A percentile compares a stretch with the other conserved stretches of the same genome.
These are phyloP conservation scores for Lepidotrigona ventralis DNA, from an alignment of 1,140 invertebrate genomes.

Conservation along the genomic window DNA sequence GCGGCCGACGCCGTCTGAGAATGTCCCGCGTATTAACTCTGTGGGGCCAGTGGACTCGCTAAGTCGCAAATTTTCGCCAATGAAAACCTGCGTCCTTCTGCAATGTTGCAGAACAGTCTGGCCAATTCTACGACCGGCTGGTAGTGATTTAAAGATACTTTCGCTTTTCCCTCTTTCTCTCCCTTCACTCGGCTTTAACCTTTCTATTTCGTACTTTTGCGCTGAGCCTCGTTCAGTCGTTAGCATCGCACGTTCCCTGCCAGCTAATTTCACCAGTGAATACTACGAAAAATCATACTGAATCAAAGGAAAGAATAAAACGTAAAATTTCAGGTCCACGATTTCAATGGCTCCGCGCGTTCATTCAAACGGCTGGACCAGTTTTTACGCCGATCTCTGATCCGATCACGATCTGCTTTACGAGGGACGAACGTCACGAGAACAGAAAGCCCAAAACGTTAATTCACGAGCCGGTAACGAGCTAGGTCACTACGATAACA, in stretches of 20 bases:
- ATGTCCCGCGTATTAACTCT: slow-evolving; percentile 57
- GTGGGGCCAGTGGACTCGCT: slow-evolving; percentile 55
- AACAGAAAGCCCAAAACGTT: slow-evolving; percentile 22
- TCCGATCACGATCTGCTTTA: slow-evolving; percentile 28
- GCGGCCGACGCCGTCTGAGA: slow-evolving; percentile 65
- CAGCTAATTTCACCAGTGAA: slow-evolving; percentile 15
- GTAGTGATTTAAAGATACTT: slow-evolving; percentile 26
- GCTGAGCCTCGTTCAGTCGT: slow-evolving; percentile 3
- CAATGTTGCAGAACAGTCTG: slow-evolving; percentile 22
- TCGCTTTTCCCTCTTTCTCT: background rate
- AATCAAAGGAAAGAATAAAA: background rate
- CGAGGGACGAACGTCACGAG: background rate
- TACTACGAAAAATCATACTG: background rate
- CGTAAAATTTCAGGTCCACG: background rate
- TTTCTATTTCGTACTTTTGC: slow-evolving; percentile 16
- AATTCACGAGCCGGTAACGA: slow-evolving; percentile 20
- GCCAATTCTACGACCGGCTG: background rate
- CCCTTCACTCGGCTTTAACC: background rate
- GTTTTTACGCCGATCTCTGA: slow-evolving; percentile 27
- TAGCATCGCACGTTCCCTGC: slow-evolving; percentile 3
- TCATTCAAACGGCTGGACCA: slow-evolving; percentile 35
- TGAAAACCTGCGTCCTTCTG: slow-evolving; percentile 50
- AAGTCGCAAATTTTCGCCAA: slow-evolving; percentile 56
- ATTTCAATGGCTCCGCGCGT: slow-evolving; percentile 36
- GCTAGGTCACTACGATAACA: slow-evolving; percentile 27